These are phyloP conservation scores for Muraenolepis orangiensis DNA, from an alignment of 2,797 vertebrate species.

Conservation along the genomic window DNA sequence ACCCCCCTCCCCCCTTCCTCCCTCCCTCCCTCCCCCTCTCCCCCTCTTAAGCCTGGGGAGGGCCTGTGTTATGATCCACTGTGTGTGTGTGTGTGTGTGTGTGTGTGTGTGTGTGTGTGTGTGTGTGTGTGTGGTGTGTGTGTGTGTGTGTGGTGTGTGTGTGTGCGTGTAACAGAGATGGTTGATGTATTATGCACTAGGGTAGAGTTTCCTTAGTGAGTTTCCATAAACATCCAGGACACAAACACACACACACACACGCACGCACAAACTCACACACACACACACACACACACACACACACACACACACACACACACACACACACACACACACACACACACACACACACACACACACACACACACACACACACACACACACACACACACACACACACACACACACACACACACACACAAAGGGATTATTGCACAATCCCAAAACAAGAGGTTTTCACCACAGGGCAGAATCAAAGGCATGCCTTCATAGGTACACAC, in stretches of 20 bases:
- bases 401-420: no score
- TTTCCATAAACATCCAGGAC: conserved; percentile 64
- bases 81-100: conserved; percentile 2
- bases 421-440: neutral
- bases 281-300: neutral
- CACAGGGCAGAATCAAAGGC: neutral
- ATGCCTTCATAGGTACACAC: neutral
- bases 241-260: conserved; percentile 4
- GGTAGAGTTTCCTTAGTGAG: conserved; percentile 57
- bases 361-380: no score
- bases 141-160: conserved; percentile 10
- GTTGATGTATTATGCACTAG: conserved; percentile 60
- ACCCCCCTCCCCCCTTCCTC: conserved; percentile 1
- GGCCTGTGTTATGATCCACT: conserved; percentile 3
- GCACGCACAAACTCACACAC: conserved; percentile 4
- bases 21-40: neutral
- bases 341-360: neutral
- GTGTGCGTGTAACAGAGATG: conserved; percentile 37
- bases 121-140: neutral
- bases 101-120: conserved; percentile 2
- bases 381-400: no score
- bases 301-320: neutral
- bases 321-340: conserved; percentile 5
- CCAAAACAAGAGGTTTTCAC: neutral
- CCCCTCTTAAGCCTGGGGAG: neutral